Base-by-base conservation (phyloP, 2,888 invertebrate species). In the Amblyjoppa proteus region DNA sequence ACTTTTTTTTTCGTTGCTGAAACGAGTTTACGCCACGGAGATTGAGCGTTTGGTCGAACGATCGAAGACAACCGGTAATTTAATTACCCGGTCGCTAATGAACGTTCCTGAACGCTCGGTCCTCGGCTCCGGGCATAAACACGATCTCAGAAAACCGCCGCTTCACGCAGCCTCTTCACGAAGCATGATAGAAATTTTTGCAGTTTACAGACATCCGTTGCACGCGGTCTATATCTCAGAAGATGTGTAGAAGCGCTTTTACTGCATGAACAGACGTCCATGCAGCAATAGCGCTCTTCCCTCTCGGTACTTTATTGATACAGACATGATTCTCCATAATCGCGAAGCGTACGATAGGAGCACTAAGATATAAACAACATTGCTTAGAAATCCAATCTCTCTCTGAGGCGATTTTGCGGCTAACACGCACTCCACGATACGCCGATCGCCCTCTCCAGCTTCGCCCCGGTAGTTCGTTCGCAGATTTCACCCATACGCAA, bases 351-450 rank as follows among this genome's bases (percentile, higher is more conserved):
- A 3, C 53, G 11, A 4, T 56, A 68, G 66, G 1, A 77, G 4
- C 45, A 49, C 45, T 16, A 45, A 41, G 68, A 74, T 51, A 69
- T 69, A 78, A 74, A 79, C 83, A 79, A 74, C 74, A 61, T 83
- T 83, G 73, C 83, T 74, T 61, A 73, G 74, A 83, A 83, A 83
- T 83, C 61, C 78, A 79, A 79, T 79, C 78, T 78, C 73, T 68
- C 45, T 28, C 45, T 16, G 13, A 49, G 45, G 45, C 31, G n/a
- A 9, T 11, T 3, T 3, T 20, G n/a, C 13, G 5, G 68, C 38
- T 25, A 28, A 38, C 82, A 58, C 34, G 66, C 73, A 77, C 68
- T 74, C 5, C 45, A 28, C 74, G 56, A 68, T 74, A 41, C 45
- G 66, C 51, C n/a, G 16, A 51, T 53, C 16, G n/a, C 28, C 28